A percentile compares a stretch with the other conserved stretches of the same genome.
These are phyloP conservation scores for Pammene aurita DNA, from an alignment of 2,888 invertebrate species.

Conservation along the genomic window DNA sequence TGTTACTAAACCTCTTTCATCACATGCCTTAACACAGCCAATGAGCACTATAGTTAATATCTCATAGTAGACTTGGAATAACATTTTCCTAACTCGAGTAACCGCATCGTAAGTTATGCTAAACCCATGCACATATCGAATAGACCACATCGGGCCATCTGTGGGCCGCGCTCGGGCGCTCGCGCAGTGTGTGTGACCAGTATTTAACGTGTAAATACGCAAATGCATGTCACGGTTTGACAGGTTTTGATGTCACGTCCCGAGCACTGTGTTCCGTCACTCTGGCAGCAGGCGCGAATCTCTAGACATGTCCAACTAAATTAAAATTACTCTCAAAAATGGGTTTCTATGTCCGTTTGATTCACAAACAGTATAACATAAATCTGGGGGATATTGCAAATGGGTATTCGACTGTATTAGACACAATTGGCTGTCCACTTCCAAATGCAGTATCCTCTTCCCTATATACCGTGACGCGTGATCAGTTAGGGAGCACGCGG, in stretches of 20 bases:
- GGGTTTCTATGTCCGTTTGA: neutral
- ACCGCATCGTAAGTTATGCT: constrained; percentile 82
- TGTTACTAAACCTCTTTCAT: constrained; percentile 83
- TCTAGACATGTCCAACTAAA: constrained; percentile 43
- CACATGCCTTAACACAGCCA: constrained; percentile 83
- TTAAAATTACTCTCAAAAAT: constrained; percentile 3
- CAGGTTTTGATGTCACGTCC: constrained; percentile 82
- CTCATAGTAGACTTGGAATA: constrained; percentile 81
- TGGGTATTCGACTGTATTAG: constrained; percentile 30
- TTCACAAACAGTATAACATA: constrained; percentile 20
- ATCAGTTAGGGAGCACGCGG: constrained; percentile 57
- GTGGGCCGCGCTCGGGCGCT: constrained; percentile 58
- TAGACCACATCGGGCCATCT: constrained; percentile 67
- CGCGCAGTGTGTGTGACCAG: constrained; percentile 62
- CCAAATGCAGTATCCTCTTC: constrained; percentile 47
- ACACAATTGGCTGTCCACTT: constrained; percentile 17
- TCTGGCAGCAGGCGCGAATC: constrained; percentile 72
- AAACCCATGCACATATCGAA: constrained; percentile 81
- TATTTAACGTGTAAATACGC: constrained; percentile 75
- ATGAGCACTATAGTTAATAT: constrained; percentile 81
- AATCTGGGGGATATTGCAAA: constrained; percentile 46
- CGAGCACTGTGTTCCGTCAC: constrained; percentile 83
- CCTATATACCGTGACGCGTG: constrained; percentile 48
- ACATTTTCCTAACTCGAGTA: constrained; percentile 80
- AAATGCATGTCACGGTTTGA: constrained; percentile 83